Percentiles rank a stretch among this genome's conserved stretches.
Evolutionary conservation across 2,113 vertebrate species (phyloP).

Genomic region (Elanoides forficatus): DNA sequence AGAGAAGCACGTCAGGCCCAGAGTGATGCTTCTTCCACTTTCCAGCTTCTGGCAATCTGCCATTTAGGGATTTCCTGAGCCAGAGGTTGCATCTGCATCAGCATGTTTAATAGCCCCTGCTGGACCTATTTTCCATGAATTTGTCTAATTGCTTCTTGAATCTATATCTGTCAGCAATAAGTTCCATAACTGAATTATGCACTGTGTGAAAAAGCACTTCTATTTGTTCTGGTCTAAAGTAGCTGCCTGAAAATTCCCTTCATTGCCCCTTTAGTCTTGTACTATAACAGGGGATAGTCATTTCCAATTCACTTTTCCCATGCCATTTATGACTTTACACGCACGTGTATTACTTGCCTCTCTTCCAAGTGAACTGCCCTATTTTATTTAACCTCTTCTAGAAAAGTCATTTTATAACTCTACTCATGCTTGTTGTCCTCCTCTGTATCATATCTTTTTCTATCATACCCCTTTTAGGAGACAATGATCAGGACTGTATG

Average conservation of each 20-base stretch:
- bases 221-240: slow-evolving; percentile 15
- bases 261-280: not conserved
- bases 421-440: not conserved
- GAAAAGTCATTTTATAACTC: not conserved
- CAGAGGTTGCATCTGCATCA: slow-evolving; percentile 52
- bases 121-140: slow-evolving; percentile 45
- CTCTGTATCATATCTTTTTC: not conserved
- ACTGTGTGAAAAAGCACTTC: slow-evolving; percentile 26
- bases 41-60: slow-evolving; percentile 33
- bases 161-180: slow-evolving; percentile 45
- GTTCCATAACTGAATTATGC: slow-evolving; percentile 38
- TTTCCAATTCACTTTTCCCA: not conserved
- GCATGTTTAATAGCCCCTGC: slow-evolving; percentile 13
- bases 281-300: not conserved
- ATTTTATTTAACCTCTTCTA: not conserved
- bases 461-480: not conserved
- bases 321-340: not conserved
- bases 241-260: not conserved
- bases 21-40: slow-evolving; percentile 2
- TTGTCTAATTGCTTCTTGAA: slow-evolving; percentile 62
- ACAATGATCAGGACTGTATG: not conserved
- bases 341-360: not conserved
- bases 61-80: slow-evolving; percentile 51
- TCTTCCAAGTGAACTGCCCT: not conserved
- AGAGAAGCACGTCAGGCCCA: not conserved